These are phyloP conservation scores for Epistrophella euchroma DNA, from an alignment of 2,888 invertebrate genomes.

Conservation along the genomic window DNA sequence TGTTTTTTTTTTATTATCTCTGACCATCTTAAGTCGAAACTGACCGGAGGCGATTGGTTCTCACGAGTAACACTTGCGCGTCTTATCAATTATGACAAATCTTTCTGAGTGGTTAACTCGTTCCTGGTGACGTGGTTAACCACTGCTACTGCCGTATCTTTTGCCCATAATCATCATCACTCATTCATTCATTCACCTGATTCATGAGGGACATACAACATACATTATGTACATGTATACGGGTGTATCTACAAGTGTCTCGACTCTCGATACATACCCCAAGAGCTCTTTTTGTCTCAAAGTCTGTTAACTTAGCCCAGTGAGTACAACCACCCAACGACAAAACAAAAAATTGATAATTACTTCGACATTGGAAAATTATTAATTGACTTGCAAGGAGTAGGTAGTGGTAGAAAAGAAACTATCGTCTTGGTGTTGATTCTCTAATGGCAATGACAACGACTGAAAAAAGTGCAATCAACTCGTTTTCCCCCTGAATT, in stretches of 20 bases:
- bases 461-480: constrained; percentile 40
- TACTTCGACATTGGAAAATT: constrained; percentile 71
- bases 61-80: constrained; percentile 66
- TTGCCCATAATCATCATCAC: constrained; percentile 68
- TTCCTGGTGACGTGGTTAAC: constrained; percentile 32
- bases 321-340: constrained; percentile 66
- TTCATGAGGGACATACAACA: constrained; percentile 56
- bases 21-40: constrained; percentile 29
- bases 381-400: constrained; percentile 57
- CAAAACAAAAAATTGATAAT: constrained; percentile 62
- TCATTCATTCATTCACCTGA: constrained; percentile 69
- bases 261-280: neutral
- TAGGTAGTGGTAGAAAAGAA: neutral
- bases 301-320: constrained; percentile 30
- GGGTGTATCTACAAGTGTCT: neutral
- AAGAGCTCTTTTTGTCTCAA: constrained; percentile 31
- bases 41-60: constrained; percentile 72
- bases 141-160: constrained; percentile 39
- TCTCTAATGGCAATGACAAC: constrained; percentile 20
- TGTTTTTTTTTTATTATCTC: neutral
- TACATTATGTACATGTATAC: neutral
- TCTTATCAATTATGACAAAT: constrained; percentile 84
- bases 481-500: constrained; percentile 50
- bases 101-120: constrained; percentile 82
- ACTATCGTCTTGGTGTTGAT: constrained; percentile 34